Conservation (phyloP, 2,888 invertebrate genomes). For the Odontothrips loti region DNA sequence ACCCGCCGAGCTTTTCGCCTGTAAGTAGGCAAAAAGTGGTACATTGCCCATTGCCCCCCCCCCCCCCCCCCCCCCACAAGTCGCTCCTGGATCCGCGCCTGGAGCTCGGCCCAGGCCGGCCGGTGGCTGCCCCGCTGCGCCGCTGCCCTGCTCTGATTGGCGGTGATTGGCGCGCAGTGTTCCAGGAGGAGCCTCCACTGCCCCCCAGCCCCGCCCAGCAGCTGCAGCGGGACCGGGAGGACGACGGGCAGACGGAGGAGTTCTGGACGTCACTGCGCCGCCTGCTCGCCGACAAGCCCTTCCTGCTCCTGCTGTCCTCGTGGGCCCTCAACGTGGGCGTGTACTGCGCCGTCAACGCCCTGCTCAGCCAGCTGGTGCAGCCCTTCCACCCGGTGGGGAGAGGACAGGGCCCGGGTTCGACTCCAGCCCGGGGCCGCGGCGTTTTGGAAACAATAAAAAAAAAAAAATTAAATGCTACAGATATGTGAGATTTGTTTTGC, state of each 20-base stretch:
- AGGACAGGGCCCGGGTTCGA: background rate
- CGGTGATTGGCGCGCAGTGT: constrained; percentile 61
- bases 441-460: background rate
- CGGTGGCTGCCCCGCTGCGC: background rate
- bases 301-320: constrained; percentile 56
- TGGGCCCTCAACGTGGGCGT: constrained; percentile 69
- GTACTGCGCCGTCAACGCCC: constrained; percentile 65
- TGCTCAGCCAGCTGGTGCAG: constrained; percentile 51
- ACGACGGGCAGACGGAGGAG: constrained; percentile 50
- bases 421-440: background rate
- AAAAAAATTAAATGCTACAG: background rate
- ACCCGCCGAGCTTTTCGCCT: too few species aligned
- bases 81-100: too few species aligned
- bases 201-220: constrained; percentile 84
- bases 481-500: background rate
- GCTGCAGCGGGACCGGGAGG: constrained; percentile 49
- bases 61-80: too few species aligned
- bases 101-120: too few species aligned
- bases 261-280: constrained; percentile 61
- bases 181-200: constrained; percentile 78
- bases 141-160: background rate
- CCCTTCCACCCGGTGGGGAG: constrained; percentile 48
- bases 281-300: constrained; percentile 54
- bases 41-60: too few species aligned
- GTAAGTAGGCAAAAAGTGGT: too few species aligned